These are phyloP conservation scores for Danio aesculapii DNA, from an alignment of 2,797 vertebrate species.

Conservation along the genomic window DNA sequence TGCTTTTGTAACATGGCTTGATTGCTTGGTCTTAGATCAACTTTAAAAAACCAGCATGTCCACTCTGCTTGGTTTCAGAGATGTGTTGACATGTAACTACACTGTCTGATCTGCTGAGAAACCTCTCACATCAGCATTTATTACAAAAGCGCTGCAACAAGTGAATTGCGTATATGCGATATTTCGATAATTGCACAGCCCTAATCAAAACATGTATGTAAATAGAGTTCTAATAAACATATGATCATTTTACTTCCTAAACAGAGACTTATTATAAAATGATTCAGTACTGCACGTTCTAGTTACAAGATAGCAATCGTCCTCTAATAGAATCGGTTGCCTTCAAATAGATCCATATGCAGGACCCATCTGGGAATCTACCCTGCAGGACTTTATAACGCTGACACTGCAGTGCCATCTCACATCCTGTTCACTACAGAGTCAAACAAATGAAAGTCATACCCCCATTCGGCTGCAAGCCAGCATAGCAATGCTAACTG, in stretches of 20 bases:
- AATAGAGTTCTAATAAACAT: neutral
- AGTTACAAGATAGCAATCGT: conserved; percentile 8
- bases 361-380: conserved; percentile 37
- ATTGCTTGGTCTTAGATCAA: no score
- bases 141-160: no score
- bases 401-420: conserved; percentile 51
- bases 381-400: conserved; percentile 20
- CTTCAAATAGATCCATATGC: conserved; percentile 18
- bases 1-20: no score
- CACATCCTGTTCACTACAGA: conserved; percentile 45
- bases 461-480: neutral
- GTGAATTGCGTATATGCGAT: no score
- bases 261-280: neutral
- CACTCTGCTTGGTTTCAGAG: no score
- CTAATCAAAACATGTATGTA: neutral
- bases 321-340: neutral
- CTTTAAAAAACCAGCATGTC: no score
- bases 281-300: neutral
- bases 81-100: no score
- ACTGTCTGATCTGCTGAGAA: no score
- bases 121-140: no score
- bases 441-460: conserved; percentile 16
- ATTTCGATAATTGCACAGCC: no score
- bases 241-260: neutral
- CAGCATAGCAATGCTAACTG: conserved; percentile 22